Conservation (phyloP, 1,140 invertebrate species). For the Anoplolepis gracilipes region DNA sequence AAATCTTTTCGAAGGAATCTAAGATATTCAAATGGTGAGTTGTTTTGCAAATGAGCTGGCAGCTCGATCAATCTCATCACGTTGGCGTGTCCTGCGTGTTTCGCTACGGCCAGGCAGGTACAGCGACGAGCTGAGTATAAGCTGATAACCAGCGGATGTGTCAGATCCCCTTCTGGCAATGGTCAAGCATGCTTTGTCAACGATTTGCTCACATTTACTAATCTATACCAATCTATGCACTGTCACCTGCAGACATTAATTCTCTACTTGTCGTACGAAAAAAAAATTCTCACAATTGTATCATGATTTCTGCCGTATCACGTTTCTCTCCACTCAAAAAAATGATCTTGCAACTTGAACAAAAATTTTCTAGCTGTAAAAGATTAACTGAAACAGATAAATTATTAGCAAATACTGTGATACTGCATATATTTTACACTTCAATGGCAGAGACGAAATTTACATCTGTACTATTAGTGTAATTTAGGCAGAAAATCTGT, state of each 20-base stretch:
- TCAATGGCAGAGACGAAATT: no score
- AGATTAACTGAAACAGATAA: no score
- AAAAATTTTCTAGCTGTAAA: no score
- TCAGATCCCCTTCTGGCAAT: neutral
- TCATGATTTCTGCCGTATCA: neutral
- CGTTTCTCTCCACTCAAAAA: no score
- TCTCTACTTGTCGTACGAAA: neutral
- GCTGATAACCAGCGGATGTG: slow-evolving; percentile 25
- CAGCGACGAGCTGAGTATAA: slow-evolving; percentile 8
- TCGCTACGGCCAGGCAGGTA: neutral
- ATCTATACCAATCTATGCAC: slow-evolving; percentile 37
- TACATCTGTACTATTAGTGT: no score
- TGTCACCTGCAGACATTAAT: neutral
- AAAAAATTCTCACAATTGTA: neutral
- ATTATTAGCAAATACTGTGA: no score
- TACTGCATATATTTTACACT: no score
- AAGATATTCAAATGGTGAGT: neutral
- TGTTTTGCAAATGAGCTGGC: slow-evolving; percentile 12
- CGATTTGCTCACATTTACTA: slow-evolving; percentile 12
- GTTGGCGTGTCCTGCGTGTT: slow-evolving; percentile 12
- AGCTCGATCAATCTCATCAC: slow-evolving; percentile 23
- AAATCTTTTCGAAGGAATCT: neutral
- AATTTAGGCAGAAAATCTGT: no score
- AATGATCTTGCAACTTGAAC: no score
- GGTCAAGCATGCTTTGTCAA: slow-evolving; percentile 14